Evolutionary conservation across 2,113 vertebrate genomes (phyloP), one percentile per base, ranked within the genome.

Genomic region (Boleophthalmus pectinirostris): DNA sequence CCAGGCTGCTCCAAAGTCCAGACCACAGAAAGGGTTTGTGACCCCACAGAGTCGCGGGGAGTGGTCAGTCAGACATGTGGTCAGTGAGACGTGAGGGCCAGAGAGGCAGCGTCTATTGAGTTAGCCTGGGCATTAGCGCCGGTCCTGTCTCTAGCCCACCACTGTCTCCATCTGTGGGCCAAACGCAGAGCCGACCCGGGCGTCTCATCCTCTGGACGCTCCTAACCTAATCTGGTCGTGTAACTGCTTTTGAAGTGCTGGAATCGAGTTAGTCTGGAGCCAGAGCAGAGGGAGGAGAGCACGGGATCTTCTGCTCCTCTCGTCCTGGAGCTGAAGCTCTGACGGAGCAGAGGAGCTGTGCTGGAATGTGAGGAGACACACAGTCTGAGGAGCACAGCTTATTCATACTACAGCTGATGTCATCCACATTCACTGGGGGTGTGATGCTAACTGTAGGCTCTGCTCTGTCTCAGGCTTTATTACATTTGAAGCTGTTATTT

Each of bases 241-340:
- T 82, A 85, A 90, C 75, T 91, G 81, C 79, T 85, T 90, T 89
- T 86, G 69, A 78, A 73, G 72, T 73, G 49, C 51, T 83, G 83
- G 79, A 86, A 87, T 91, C 81, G 75, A 88, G 91, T 92, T 90
- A 84, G 76, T 71, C 83, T 84, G 89, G 88, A 90, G 87, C 87
- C 84, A 87, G 75, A 20, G 6, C 72, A 70, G 68, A 81, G 83
- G 84, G 86, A 87, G 5, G 35, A 43, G 38, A 43, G 38, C 29
- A 29, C 29, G 29, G 38, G 8, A 10, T 70, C 76, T 85, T 83
- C 66, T 2, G 15, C 29, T 72, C 2, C 70, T 61, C 70, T 64
- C 43, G 35, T 71, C 72, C 2, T 18, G 54, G 70, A n/a, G 64
- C 16, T 16, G 60, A 29, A 18, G 15, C 11, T 63, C 15, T 29